These are phyloP conservation scores for Triplophysa siluroides DNA, from an alignment of 2,113 vertebrate genomes.

Conservation along the genomic window DNA sequence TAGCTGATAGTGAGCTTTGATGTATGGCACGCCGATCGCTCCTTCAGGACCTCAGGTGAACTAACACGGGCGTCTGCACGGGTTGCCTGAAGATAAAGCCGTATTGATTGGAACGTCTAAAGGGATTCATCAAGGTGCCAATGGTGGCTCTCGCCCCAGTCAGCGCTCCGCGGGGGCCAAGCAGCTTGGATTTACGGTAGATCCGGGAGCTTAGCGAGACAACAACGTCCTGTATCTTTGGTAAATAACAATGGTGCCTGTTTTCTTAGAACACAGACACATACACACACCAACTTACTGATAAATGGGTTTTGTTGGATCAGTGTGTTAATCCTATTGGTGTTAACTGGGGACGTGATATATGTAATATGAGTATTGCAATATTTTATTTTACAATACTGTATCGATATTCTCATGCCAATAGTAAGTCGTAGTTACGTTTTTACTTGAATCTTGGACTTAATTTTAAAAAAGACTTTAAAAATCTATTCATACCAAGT, in stretches of 20 bases:
- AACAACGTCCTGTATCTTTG: conserved; percentile 61
- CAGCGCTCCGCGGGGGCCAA: conserved; percentile 71
- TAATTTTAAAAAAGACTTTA: too few species aligned
- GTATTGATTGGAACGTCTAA: conserved; percentile 91
- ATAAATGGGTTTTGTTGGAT: conserved; percentile 17
- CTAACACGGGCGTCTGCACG: conserved; percentile 68
- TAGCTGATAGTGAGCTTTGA: conserved; percentile 54
- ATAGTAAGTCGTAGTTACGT: too few species aligned
- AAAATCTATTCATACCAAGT: too few species aligned
- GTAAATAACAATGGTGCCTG: conserved; percentile 78
- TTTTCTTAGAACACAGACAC: conserved; percentile 1
- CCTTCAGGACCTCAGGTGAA: conserved; percentile 73
- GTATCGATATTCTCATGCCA: too few species aligned
- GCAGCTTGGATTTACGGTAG: conserved; percentile 83
- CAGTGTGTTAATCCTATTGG: neutral
- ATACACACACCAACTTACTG: conserved; percentile 4
- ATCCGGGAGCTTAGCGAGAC: conserved; percentile 84
- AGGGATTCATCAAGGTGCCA: conserved; percentile 92
- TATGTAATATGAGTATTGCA: neutral
- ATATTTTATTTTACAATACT: too few species aligned
- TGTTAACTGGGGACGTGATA: neutral
- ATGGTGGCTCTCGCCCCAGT: conserved; percentile 66
- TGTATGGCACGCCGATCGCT: conserved; percentile 59
- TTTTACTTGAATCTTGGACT: too few species aligned
- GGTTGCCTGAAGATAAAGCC: conserved; percentile 82